phyloP scores from a whole-genome alignment of 2,797 vertebrate species.

The Loriculus beryllinus region DNA sequence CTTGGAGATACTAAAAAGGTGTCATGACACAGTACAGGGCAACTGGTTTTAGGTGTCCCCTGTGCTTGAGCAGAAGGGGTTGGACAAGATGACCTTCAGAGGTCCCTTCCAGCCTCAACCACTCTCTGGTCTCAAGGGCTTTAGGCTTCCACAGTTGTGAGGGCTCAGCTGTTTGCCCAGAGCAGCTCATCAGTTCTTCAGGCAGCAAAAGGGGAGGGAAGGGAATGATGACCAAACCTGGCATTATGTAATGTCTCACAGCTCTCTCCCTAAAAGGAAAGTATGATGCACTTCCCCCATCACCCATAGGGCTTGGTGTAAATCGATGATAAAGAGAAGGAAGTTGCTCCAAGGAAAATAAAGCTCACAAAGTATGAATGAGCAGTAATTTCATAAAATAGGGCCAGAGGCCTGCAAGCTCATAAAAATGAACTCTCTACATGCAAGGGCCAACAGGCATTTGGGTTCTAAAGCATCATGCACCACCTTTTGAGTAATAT shows the following conservation, averaged over 20 bases:
- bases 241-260: conserved; percentile 38
- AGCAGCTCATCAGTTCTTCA: background rate
- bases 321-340: background rate
- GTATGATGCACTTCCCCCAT: conserved; percentile 2
- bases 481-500: background rate
- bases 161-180: background rate
- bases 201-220: background rate
- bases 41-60: background rate
- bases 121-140: background rate
- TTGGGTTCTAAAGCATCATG: background rate
- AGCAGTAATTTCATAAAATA: background rate
- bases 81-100: background rate
- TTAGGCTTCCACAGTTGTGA: background rate
- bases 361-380: background rate
- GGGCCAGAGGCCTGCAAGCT: background rate
- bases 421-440: background rate
- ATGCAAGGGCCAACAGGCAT: background rate
- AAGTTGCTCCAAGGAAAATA: conserved; percentile 3
- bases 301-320: background rate
- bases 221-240: background rate
- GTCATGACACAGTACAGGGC: background rate
- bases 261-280: background rate
- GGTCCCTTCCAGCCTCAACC: background rate
- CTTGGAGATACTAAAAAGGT: background rate
- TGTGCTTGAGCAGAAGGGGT: too few relatives aligned